Percentiles rank a stretch among this genome's conserved stretches.
Evolutionary conservation across 2,113 vertebrate species (phyloP).

Genomic region (Semicossyphus pulcher): DNA sequence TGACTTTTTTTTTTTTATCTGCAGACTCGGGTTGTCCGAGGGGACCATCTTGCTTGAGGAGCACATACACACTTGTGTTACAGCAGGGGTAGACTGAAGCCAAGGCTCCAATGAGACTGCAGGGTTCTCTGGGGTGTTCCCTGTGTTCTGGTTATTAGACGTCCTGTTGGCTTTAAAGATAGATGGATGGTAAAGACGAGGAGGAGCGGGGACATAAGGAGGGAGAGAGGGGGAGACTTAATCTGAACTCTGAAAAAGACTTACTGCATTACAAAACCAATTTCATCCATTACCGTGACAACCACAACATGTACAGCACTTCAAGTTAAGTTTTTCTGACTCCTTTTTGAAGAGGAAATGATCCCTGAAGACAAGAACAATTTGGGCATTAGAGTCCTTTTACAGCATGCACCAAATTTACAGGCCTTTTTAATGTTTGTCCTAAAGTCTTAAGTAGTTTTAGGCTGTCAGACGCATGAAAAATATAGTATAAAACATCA

Average conservation of each 20-base stretch:
- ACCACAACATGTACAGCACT: constrained; percentile 37
- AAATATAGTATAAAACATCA: too few species aligned
- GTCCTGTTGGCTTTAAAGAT: constrained; percentile 31
- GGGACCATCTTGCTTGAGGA: too few species aligned
- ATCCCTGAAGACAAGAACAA: background rate
- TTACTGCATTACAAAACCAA: constrained; percentile 45
- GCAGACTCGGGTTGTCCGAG: too few species aligned
- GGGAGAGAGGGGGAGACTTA: constrained; percentile 7
- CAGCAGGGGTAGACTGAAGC: background rate
- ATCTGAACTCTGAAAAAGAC: constrained; percentile 51
- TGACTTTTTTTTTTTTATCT: too few species aligned
- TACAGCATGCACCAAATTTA: background rate
- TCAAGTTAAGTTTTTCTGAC: constrained; percentile 31
- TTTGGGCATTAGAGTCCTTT: background rate
- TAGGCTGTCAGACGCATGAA: background rate
- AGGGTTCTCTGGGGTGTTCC: constrained; percentile 18
- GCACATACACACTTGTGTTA: background rate
- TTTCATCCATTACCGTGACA: constrained; percentile 62
- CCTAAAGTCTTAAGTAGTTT: too few species aligned
- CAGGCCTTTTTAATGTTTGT: background rate
- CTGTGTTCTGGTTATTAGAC: constrained; percentile 28
- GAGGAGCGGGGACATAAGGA: background rate
- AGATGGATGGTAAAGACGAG: constrained; percentile 29
- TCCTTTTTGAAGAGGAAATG: constrained; percentile 11
- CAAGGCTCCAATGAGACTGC: background rate